Evolutionary conservation across 35 echinoderm and acorn worm species (phyloP).

Genomic region (Lytechinus variegatus): DNA sequence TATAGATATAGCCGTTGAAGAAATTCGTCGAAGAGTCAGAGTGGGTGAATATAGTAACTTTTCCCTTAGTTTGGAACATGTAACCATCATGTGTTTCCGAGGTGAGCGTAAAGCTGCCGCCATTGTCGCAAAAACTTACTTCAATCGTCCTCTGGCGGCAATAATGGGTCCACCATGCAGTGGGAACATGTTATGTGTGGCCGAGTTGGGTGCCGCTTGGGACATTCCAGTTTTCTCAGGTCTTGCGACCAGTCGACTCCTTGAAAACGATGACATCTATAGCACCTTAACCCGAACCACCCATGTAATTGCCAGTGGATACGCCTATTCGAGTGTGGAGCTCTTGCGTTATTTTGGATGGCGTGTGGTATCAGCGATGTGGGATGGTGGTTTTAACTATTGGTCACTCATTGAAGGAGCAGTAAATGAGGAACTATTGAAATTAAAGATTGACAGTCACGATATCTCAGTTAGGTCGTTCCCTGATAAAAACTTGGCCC

Average conservation of each 20-base stretch:
- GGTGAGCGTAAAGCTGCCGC: background rate
- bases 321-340: background rate
- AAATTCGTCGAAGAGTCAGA: background rate
- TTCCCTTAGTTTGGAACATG: background rate
- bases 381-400: background rate
- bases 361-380: background rate
- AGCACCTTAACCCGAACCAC: conserved; percentile 33
- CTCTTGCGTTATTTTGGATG: background rate
- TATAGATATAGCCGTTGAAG: conserved; percentile 9
- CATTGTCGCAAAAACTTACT: background rate
- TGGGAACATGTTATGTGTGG: background rate
- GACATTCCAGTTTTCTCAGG: conserved; percentile 22
- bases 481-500: background rate
- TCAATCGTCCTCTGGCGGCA: background rate
- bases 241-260: background rate
- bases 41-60: background rate
- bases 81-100: background rate
- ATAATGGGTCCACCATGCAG: conserved; percentile 33
- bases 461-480: background rate
- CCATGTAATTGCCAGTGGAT: background rate
- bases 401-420: conserved; percentile 24
- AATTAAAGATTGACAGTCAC: background rate
- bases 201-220: conserved; percentile 1
- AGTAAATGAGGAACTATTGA: background rate
- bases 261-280: background rate